phyloP scores from a whole-genome alignment of 1,140 invertebrate genomes.

The Oncopodura yosiiana region DNA sequence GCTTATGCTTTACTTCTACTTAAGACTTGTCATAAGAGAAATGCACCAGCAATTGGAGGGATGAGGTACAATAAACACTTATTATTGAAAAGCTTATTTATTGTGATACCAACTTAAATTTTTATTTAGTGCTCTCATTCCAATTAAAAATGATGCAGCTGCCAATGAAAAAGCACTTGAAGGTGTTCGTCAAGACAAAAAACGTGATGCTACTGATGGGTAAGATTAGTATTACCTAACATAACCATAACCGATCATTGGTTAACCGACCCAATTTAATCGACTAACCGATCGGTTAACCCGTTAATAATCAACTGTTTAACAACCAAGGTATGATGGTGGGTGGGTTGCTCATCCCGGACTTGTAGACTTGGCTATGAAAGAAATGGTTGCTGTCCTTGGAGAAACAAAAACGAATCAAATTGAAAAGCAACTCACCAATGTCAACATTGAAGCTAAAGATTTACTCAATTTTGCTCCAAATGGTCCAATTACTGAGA shows the following conservation, averaged over 20 bases:
- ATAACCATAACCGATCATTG: not conserved
- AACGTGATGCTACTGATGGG: constrained; percentile 49
- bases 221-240: too few relatives aligned
- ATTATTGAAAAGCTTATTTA: constrained; percentile 46
- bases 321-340: constrained; percentile 35
- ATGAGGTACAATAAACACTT: too few relatives aligned
- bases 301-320: not conserved
- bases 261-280: too few relatives aligned
- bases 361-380: constrained; percentile 39
- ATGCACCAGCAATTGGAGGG: constrained; percentile 56
- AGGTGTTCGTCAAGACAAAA: constrained; percentile 60
- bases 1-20: constrained; percentile 53
- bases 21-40: constrained; percentile 50
- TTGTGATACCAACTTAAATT: not conserved
- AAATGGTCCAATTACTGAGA: constrained; percentile 21
- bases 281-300: too few relatives aligned
- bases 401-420: constrained; percentile 47
- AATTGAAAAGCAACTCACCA: constrained; percentile 19
- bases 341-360: constrained; percentile 41
- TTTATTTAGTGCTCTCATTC: constrained; percentile 39
- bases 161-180: constrained; percentile 54
- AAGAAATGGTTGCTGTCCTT: constrained; percentile 46
- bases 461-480: constrained; percentile 29
- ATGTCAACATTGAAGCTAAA: constrained; percentile 3
- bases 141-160: constrained; percentile 43